Evolutionary conservation across 2,113 vertebrate genomes (phyloP).

Genomic region (Albula glossodonta): DNA sequence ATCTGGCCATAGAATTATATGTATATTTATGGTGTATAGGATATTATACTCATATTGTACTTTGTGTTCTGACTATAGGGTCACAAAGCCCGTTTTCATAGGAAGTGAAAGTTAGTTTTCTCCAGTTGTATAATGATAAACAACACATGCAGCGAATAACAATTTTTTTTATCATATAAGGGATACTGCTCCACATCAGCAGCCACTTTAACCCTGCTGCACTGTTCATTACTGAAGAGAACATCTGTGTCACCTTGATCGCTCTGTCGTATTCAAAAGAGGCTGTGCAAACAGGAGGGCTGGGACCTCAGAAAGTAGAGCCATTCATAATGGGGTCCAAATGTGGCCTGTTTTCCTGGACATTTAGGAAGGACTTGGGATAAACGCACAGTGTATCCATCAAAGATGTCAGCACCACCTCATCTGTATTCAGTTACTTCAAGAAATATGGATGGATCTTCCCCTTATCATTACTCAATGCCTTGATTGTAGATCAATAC

Average conservation of each 20-base stretch:
- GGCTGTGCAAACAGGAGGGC: slow-evolving; percentile 4
- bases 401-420: slow-evolving; percentile 55
- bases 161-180: not conserved
- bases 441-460: slow-evolving; percentile 29
- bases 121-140: too few relatives aligned
- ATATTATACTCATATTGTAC: too few relatives aligned
- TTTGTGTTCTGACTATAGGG: too few relatives aligned
- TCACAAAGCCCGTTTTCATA: too few relatives aligned
- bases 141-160: not conserved
- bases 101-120: too few relatives aligned
- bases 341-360: slow-evolving; percentile 31
- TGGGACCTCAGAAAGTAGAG: not conserved
- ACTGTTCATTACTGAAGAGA: not conserved
- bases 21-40: not conserved
- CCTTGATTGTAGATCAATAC: slow-evolving; percentile 40
- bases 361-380: slow-evolving; percentile 37
- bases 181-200: not conserved
- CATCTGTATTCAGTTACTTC: slow-evolving; percentile 58
- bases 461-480: slow-evolving; percentile 57
- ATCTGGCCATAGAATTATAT: not conserved
- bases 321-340: slow-evolving; percentile 5
- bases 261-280: not conserved
- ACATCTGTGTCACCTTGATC: not conserved
- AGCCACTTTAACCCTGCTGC: not conserved
- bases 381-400: slow-evolving; percentile 57